These are phyloP conservation scores for Amblyopsis rosae DNA, from an alignment of 2,113 vertebrate genomes.

Conservation along the genomic window DNA sequence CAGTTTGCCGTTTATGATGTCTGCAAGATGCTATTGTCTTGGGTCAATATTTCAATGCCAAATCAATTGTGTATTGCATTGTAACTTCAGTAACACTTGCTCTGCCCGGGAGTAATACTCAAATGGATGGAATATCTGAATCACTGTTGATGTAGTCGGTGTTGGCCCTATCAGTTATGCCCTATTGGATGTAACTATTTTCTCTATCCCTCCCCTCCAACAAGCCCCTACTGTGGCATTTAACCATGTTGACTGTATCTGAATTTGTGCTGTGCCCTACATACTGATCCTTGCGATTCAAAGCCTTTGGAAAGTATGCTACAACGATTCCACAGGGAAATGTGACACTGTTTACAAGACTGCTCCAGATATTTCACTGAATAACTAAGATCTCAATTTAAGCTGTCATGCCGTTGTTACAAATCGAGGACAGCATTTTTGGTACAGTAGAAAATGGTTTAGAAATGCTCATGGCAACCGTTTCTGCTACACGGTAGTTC, in stretches of 20 bases:
- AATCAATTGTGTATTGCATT: neutral
- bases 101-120: neutral
- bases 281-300: conserved; percentile 42
- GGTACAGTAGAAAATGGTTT: neutral
- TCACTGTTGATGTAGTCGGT: conserved; percentile 3
- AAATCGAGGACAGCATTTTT: conserved; percentile 12
- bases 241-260: conserved; percentile 24
- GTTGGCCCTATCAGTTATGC: neutral
- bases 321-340: conserved; percentile 43
- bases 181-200: neutral
- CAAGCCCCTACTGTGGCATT: conserved; percentile 20
- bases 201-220: neutral
- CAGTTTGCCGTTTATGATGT: neutral
- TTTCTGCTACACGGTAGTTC: too few species aligned
- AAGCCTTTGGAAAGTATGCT: conserved; percentile 42
- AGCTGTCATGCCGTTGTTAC: conserved; percentile 22
- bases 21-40: too few species aligned
- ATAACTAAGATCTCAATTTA: conserved; percentile 48
- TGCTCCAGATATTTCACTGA: conserved; percentile 54
- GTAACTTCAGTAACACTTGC: neutral
- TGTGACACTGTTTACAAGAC: conserved; percentile 62
- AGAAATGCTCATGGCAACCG: neutral
- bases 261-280: conserved; percentile 55
- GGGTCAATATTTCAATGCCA: neutral
- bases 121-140: neutral